Percentiles rank a stretch among this genome's conserved stretches.
Conservation (phyloP, 2,113 vertebrate species). For the Rafetus swinhoei region DNA sequence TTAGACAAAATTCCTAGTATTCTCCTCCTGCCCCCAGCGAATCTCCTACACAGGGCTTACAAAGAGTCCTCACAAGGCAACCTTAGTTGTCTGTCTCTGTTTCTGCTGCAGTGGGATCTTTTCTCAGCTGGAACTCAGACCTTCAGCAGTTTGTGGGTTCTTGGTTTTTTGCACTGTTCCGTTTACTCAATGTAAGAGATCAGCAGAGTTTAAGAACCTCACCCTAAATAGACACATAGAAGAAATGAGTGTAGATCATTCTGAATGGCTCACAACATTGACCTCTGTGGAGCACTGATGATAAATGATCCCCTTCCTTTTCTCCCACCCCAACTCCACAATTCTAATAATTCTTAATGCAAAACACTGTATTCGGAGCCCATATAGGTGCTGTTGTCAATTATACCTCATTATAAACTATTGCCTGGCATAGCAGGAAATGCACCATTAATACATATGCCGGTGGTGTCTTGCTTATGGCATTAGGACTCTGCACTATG, state of each 20-base stretch:
- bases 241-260: background rate
- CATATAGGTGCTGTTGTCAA: background rate
- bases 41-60: background rate
- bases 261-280: background rate
- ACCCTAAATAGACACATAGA: background rate
- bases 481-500: background rate
- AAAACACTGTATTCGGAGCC: background rate
- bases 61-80: background rate
- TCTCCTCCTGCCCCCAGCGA: fast-evolving
- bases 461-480: background rate
- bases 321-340: background rate
- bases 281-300: background rate
- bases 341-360: background rate
- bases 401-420: background rate
- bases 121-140: background rate
- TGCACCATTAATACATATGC: background rate
- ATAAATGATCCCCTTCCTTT: background rate
- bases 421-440: background rate
- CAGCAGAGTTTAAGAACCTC: background rate
- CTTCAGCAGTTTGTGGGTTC: background rate
- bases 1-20: background rate
- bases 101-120: background rate
- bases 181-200: background rate
- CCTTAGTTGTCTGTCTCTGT: background rate
- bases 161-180: background rate